Evolutionary conservation across 2,797 vertebrate genomes (phyloP), one percentile per base, ranked within the genome.

Genomic region (Eidolon dupreanum): DNA sequence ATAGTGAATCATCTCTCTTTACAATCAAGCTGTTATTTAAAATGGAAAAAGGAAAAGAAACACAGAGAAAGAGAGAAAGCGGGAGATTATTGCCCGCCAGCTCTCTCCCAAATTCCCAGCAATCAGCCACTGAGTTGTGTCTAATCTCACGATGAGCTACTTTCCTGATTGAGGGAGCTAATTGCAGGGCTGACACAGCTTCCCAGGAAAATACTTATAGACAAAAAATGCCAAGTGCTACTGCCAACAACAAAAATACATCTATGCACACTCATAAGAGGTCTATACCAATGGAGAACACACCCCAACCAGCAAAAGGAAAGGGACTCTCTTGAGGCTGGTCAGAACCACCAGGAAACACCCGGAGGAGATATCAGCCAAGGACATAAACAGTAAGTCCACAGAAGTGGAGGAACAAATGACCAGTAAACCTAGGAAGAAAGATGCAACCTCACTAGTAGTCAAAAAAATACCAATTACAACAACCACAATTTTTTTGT

Each of bases 11-110:
- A 95, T 49, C 97, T 96, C 97, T 88, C 97, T 97, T 97, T 97
- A 98, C 98, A 97, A 63, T 97, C 97, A 98, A 96, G 98, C 97
- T 93, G 96, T 82, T 98, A 97, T 97, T 98, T 97, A 96, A 97
- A 94, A 94, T 96, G 96, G 97, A 92, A 89, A 97, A 90, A 96
- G 2, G 91, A 91, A 68, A 78, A 97, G 82, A 91, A 91, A 89
- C 43, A 43, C 92, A 51, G 83, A 95, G 38, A 96, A 88, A 92
- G 92, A 68, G 88, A 95, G 95, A 78, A 88, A 95, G 92, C 2
- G 8, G 92, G 94, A 90, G 97, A 96, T 97, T 70, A 94, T 73
- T 36, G 41, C 93, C 95, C 55, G 19, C 92, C 55, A 51, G 94
- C 96, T 95, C 95, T 88, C 81, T 31, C 96, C 96, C 78, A 81